Evolutionary conservation across 2,888 invertebrate species (phyloP), one percentile per base, ranked within the genome.

Genomic region (Julus scandinavius): DNA sequence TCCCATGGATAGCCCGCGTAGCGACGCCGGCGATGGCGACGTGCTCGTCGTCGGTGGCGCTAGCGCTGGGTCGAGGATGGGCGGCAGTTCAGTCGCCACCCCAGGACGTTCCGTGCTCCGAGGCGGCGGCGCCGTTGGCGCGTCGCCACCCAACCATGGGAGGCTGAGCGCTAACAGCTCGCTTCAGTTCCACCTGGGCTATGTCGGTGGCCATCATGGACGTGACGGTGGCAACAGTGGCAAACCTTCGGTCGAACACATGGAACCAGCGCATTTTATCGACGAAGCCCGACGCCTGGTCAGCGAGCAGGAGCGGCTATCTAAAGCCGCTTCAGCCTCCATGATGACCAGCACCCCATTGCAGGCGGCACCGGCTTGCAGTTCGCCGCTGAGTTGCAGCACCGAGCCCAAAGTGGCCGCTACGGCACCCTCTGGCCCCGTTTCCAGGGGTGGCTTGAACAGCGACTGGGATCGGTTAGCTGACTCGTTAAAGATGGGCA

Each of bases 401-500:
- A 85, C 89, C 92, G 88, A 58, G 41, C 85, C 89, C 85, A 89
- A 87, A n/a, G 85, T 72, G 92, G 86, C 91, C 92, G 88, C 92
- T 92, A 80, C 91, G 91, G 87, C 91, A 92, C 80, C 87, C 5
- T 38, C 88, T 54, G 84, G 88, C 85, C 41, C 92, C 92, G 85
- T 91, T 92, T 87, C 92, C 92, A 83, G 91, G 91, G 86, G 91
- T 92, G 40, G 49, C 20, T 17, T 29, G 20, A 83, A 87, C 86
- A 41, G 83, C 29, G 98, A 98, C 91, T 93, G 98, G 9, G 97
- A 97, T 92, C 96, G 96, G 88, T 94, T 99, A 87, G 97, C 97
- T n/a, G 97, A 97, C 91, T 95, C 96, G 88, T 94, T 99, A 6
- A 98, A 98, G 93, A 95, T 95, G 87, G 98, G 98, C 93, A 96